These are phyloP conservation scores for Corbicula japonica DNA, from an alignment of 2,888 invertebrate species.

Conservation along the genomic window DNA sequence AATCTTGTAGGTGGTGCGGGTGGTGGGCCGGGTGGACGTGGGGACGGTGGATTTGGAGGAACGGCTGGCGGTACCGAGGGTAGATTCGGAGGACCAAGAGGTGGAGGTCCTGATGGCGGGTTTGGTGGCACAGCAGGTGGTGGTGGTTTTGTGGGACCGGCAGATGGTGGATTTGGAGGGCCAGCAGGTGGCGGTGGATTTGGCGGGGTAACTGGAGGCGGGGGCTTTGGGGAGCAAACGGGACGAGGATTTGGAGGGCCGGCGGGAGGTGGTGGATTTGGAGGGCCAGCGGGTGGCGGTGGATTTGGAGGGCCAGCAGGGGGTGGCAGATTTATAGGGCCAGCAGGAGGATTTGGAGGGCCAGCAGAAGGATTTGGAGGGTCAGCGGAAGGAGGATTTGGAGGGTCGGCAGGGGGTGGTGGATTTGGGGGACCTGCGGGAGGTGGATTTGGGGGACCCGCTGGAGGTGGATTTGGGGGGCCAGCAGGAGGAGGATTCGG, in stretches of 20 bases:
- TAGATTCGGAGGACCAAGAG: background rate
- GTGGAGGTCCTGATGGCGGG: background rate
- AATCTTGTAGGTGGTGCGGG: constrained; percentile 1
- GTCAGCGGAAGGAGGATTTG: background rate
- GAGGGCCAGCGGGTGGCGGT: constrained; percentile 15
- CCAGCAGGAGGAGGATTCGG: background rate
- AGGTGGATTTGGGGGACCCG: constrained; percentile 7
- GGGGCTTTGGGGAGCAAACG: constrained; percentile 4
- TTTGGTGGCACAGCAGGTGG: constrained; percentile 10
- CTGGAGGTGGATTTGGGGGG: background rate
- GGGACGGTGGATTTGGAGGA: constrained; percentile 3
- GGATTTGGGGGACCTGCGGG: constrained; percentile 23
- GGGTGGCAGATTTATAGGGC: too few relatives aligned
- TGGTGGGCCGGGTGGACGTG: background rate
- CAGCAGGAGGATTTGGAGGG: too few relatives aligned
- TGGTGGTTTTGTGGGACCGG: background rate
- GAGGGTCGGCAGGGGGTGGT: background rate
- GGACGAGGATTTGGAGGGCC: constrained; percentile 1
- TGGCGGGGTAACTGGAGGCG: background rate
- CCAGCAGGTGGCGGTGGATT: constrained; percentile 1
- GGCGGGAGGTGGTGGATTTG: constrained; percentile 20
- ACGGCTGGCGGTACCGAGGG: background rate
- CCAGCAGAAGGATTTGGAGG: background rate
- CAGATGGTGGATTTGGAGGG: too few relatives aligned
- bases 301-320: constrained; percentile 15